Conservation (phyloP, 1,140 invertebrate genomes). For the Drosophila bipectinata region DNA sequence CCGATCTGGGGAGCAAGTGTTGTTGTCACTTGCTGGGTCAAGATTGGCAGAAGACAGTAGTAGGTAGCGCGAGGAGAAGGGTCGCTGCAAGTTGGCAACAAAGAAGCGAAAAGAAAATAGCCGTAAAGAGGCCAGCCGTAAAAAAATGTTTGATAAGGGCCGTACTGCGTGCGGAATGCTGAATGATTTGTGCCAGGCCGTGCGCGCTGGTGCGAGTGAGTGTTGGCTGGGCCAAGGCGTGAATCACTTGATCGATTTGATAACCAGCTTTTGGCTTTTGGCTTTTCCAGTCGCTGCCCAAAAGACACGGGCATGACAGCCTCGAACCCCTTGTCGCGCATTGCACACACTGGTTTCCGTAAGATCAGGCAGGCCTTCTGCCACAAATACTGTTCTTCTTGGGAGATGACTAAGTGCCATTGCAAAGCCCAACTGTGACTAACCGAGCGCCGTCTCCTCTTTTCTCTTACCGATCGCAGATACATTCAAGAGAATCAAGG, state of each 20-base stretch:
- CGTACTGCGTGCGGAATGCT: constrained; percentile 32
- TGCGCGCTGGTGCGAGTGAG: constrained; percentile 1
- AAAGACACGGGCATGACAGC: background rate
- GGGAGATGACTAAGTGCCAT: background rate
- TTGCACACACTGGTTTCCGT: background rate
- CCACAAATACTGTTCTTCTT: background rate
- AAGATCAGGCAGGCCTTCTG: background rate
- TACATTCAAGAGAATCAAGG: background rate
- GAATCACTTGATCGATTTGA: constrained; percentile 58
- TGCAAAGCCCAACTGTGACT: background rate
- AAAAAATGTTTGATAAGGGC: background rate
- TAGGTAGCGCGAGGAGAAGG: background rate
- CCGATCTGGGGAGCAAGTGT: background rate
- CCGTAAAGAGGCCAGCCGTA: background rate
- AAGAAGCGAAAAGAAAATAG: background rate
- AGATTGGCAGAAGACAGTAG: background rate
- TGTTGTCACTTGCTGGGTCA: background rate
- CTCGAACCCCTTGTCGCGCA: background rate
- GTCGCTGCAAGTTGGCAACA: background rate
- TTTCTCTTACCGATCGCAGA: constrained; percentile 2
- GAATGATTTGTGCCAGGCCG: constrained; percentile 35
- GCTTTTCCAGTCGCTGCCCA: constrained; percentile 11
- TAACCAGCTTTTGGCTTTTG: constrained; percentile 22
- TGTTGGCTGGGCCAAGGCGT: constrained; percentile 19
- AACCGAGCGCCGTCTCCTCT: background rate